phyloP scores from a whole-genome alignment of 2,113 vertebrate species.

The Nyctibius bracteatus region DNA sequence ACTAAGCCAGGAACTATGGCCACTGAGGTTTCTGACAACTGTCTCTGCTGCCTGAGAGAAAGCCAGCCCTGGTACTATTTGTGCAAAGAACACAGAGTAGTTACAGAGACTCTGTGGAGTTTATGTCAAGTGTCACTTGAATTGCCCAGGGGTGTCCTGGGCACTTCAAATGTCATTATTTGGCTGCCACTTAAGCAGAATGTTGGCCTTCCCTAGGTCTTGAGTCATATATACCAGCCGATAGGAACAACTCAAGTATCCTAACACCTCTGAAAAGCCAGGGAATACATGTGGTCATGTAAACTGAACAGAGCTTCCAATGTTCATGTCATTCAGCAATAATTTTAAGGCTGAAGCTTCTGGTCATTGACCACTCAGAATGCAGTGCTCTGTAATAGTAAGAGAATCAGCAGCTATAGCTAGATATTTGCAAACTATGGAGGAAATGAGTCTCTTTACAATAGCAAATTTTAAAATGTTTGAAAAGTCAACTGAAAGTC shows the following conservation, averaged over 20 bases:
- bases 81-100: not conserved
- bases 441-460: not conserved
- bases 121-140: not conserved
- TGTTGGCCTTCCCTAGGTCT: not conserved
- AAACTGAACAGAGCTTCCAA: not conserved
- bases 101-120: not conserved
- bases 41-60: not conserved
- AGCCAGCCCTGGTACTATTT: not conserved
- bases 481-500: not conserved
- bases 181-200: not conserved
- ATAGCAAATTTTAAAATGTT: not conserved
- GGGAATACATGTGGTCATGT: not conserved
- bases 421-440: not conserved
- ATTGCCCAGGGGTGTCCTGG: not conserved
- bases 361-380: not conserved
- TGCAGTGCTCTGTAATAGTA: not conserved
- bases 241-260: not conserved
- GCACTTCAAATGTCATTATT: not conserved
- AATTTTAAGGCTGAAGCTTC: not conserved
- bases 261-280: not conserved
- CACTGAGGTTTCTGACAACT: not conserved
- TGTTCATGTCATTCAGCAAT: not conserved
- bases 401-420: not conserved
- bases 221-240: not conserved
- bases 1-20: not conserved